Conservation (phyloP, 2,797 vertebrate species). For the Gorsachius magnificus region DNA sequence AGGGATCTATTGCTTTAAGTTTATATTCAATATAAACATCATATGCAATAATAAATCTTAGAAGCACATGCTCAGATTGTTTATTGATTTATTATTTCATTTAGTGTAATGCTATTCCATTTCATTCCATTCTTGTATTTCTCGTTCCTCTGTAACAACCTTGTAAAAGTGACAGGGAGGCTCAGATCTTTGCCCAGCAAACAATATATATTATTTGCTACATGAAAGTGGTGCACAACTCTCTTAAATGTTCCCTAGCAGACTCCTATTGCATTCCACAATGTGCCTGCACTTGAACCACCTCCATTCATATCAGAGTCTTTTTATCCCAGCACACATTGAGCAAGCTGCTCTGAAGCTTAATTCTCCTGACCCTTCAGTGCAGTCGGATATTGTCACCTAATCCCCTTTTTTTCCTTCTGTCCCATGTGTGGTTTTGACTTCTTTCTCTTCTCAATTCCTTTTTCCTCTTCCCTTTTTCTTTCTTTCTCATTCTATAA, state of each 20-base stretch:
- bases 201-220: slow-evolving; percentile 73
- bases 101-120: slow-evolving; percentile 26
- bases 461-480: slow-evolving; percentile 76
- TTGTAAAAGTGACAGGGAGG: slow-evolving; percentile 68
- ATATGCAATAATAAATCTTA: slow-evolving; percentile 24
- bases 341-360: slow-evolving; percentile 79
- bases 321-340: slow-evolving; percentile 82
- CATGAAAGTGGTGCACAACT: slow-evolving; percentile 76
- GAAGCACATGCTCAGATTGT: slow-evolving; percentile 18
- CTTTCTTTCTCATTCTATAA: slow-evolving; percentile 76
- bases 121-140: slow-evolving; percentile 42
- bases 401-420: slow-evolving; percentile 84
- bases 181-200: slow-evolving; percentile 69
- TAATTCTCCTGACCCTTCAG: slow-evolving; percentile 82
- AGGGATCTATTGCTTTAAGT: background rate
- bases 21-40: slow-evolving; percentile 32
- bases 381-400: slow-evolving; percentile 84
- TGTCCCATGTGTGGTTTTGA: slow-evolving; percentile 83
- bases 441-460: slow-evolving; percentile 81
- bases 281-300: slow-evolving; percentile 80
- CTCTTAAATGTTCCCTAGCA: slow-evolving; percentile 72
- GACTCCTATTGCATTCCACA: slow-evolving; percentile 74
- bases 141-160: slow-evolving; percentile 51
- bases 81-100: slow-evolving; percentile 58
- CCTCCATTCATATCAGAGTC: slow-evolving; percentile 75